Evolutionary conservation across 2,797 vertebrate genomes (phyloP), one percentile per base, ranked within the genome.

Genomic region (Amblyopsis hoosieri): DNA sequence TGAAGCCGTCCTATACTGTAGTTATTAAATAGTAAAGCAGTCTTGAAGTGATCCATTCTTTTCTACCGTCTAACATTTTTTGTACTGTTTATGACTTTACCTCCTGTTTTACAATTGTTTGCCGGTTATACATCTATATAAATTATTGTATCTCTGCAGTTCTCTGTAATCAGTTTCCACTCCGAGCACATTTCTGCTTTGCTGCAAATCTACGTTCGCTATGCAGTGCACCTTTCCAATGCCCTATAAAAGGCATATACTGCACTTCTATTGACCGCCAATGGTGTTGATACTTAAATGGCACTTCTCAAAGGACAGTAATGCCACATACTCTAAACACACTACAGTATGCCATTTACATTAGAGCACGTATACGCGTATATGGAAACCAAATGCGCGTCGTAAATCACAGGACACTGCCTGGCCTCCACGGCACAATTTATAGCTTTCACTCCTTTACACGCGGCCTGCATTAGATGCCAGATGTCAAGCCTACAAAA

Each of bases 401-500:
- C 1, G 4, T 55, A 54, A 65, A 68, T 70, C n/a, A 48, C 33
- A 57, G 45, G 29, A 31, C 42, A 45, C 48, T 69, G 31, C 37
- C 61, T 42, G 23, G 37, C 57, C 54, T 33, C 29, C 31, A 37
- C 23, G 2, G 42, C 23, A 45, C 33, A 50, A 19, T 63, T 5
- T 3, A n/a, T 33, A 42, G 13, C 19, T n/a, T 12, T 50, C n/a
- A 66, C 23, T 15, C 1, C 50, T 37, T 61, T 46, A 29, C 13
- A 62, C 4, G 0, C 7, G 6, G 1, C 57, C 50, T 42, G 53
- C 72, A 48, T 64, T 64, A 71, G 56, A 65, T 71, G 45, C 75
- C 61, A 59, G 51, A 66, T 70, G 45, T 70, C 65, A 33, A 61
- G 58, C 48, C 54, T 49, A 60, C 50, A 65, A 2, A 64, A 63